A percentile compares a stretch with the other conserved stretches of the same genome.
phyloP scores from a whole-genome alignment of 2,797 vertebrate genomes.

The Limosa lapponica region DNA sequence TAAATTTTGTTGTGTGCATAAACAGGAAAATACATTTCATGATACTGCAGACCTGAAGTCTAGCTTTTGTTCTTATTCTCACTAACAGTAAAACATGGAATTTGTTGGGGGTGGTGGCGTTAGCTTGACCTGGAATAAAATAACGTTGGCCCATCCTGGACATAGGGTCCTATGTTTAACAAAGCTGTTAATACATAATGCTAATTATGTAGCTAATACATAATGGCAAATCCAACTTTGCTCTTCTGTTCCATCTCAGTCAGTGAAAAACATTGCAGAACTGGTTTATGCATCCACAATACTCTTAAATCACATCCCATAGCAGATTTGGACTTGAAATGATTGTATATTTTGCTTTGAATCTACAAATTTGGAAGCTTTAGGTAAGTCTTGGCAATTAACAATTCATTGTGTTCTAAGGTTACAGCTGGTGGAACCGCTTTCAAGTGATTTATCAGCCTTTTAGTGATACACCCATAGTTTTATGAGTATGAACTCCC shows the following conservation, averaged over 20 bases:
- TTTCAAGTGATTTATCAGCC: slow-evolving; percentile 17
- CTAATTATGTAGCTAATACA: background rate
- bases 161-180: background rate
- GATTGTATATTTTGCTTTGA: background rate
- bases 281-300: background rate
- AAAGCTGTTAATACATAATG: too few relatives aligned
- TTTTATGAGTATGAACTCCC: background rate
- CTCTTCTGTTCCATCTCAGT: background rate
- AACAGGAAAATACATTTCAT: background rate
- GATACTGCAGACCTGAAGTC: background rate
- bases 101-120: background rate
- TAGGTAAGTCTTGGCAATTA: background rate
- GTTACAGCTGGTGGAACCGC: background rate
- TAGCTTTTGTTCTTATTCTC: background rate
- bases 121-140: background rate
- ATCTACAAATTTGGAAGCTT: background rate
- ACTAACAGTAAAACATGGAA: background rate
- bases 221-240: slow-evolving; percentile 1
- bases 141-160: background rate
- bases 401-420: background rate
- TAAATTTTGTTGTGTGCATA: background rate
- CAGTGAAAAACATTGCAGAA: background rate
- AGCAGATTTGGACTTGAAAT: background rate
- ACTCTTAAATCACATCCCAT: background rate
- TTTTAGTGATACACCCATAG: background rate